phyloP scores from a whole-genome alignment of 2,113 vertebrate genomes.

The Prietella phreatophila region DNA sequence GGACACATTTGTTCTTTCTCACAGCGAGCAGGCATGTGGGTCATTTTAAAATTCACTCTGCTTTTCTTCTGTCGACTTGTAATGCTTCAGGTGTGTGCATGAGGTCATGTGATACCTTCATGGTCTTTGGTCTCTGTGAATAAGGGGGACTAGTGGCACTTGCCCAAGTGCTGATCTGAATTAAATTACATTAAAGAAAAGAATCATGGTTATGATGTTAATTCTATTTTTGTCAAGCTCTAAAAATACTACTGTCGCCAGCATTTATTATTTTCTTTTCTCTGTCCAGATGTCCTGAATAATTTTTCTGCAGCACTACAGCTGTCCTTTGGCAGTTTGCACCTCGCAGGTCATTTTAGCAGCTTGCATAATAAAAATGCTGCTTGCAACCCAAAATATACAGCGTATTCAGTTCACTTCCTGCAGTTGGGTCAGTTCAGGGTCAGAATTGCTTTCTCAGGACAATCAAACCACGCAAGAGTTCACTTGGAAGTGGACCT shows the following conservation, averaged over 20 bases:
- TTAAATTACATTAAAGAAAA: neutral
- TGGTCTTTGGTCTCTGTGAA: neutral
- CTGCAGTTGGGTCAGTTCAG: neutral
- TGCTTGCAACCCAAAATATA: neutral
- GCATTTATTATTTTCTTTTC: neutral
- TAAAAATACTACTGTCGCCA: neutral
- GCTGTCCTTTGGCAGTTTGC: neutral
- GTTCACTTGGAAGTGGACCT: neutral
- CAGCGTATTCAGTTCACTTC: neutral
- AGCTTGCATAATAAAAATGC: neutral
- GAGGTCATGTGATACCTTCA: neutral
- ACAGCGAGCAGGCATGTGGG: neutral
- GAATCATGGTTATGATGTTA: neutral
- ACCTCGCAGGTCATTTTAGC: neutral
- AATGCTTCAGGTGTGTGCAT: neutral
- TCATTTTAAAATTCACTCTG: neutral
- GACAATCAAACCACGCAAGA: neutral
- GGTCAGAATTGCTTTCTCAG: too few species aligned
- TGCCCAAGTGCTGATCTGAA: neutral
- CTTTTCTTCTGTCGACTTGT: neutral
- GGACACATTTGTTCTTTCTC: neutral
- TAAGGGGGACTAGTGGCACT: neutral
- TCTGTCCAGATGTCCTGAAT: neutral
- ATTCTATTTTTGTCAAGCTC: neutral
- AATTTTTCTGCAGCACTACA: neutral